A percentile compares a stretch with the other conserved stretches of the same genome.
These are phyloP conservation scores for Stratiomys singularior DNA, from an alignment of 2,888 invertebrate species.

Conservation along the genomic window DNA sequence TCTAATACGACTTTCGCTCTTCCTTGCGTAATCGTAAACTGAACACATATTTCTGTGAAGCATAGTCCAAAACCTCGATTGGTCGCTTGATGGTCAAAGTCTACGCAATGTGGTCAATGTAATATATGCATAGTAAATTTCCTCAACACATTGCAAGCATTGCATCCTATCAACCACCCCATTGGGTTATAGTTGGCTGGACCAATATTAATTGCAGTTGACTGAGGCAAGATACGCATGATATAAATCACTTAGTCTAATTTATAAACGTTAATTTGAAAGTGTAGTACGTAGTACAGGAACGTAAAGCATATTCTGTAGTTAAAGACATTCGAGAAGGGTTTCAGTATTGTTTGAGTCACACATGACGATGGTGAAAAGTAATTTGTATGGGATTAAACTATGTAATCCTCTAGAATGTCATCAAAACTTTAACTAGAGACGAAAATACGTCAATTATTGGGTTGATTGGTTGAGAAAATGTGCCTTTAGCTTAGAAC, in stretches of 20 bases:
- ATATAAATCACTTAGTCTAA: slow-evolving; percentile 50
- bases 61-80: background rate
- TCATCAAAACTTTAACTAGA: slow-evolving; percentile 19
- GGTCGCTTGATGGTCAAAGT: slow-evolving; percentile 23
- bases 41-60: background rate
- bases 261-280: slow-evolving; percentile 47
- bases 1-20: no score
- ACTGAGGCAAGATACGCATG: slow-evolving; percentile 45
- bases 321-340: background rate
- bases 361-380: background rate
- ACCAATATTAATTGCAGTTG: slow-evolving; percentile 48
- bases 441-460: slow-evolving; percentile 26
- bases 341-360: background rate
- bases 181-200: slow-evolving; percentile 33
- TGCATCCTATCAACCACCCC: background rate
- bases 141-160: background rate
- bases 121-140: slow-evolving; percentile 32
- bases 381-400: background rate
- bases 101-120: slow-evolving; percentile 39
- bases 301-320: background rate
- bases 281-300: slow-evolving; percentile 16
- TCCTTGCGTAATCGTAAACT: background rate
- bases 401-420: background rate
- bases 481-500: no score
- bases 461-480: background rate